A percentile compares a stretch with the other conserved stretches of the same genome.
Evolutionary conservation across 2,888 invertebrate genomes (phyloP).

Genomic region (Drymonia ruficornis): DNA sequence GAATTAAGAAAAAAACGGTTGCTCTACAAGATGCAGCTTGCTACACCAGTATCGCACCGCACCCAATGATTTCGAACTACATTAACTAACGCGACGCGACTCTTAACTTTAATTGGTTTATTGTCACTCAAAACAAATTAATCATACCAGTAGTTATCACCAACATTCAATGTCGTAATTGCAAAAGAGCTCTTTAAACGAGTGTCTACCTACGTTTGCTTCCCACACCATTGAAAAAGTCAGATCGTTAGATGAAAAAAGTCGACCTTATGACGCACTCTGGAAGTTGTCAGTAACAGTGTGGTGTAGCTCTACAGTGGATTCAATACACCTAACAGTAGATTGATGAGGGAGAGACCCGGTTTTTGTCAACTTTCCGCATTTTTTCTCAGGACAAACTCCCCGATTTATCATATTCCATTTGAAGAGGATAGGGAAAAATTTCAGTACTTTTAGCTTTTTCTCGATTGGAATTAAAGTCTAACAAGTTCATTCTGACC

Average conservation of each 20-base stretch:
- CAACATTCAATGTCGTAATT: background rate
- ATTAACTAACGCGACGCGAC: background rate
- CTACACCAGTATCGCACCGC: slow-evolving; percentile 40
- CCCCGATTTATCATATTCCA: slow-evolving; percentile 63
- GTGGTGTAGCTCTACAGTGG: slow-evolving; percentile 28
- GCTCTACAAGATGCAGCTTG: slow-evolving; percentile 50
- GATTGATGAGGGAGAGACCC: slow-evolving; percentile 64
- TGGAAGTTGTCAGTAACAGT: slow-evolving; percentile 32
- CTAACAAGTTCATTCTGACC: no score
- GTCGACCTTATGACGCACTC: slow-evolving; percentile 29
- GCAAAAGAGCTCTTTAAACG: background rate
- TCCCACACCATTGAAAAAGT: slow-evolving; percentile 24
- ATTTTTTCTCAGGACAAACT: slow-evolving; percentile 50
- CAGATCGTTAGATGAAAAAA: slow-evolving; percentile 32
- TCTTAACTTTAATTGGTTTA: background rate
- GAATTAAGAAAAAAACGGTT: slow-evolving; percentile 56
- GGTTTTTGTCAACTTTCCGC: slow-evolving; percentile 53
- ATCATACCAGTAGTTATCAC: slow-evolving; percentile 3
- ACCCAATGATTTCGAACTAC: slow-evolving; percentile 26
- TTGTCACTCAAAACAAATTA: slow-evolving; percentile 15
- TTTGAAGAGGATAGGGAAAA: slow-evolving; percentile 49
- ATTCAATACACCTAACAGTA: slow-evolving; percentile 53
- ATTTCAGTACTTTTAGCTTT: no score
- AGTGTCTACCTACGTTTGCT: slow-evolving; percentile 5
- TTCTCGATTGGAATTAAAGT: no score